Percentiles rank a stretch among this genome's conserved stretches.
phyloP scores from a whole-genome alignment of 2,797 vertebrate genomes.

The Epinephelus awoara region DNA sequence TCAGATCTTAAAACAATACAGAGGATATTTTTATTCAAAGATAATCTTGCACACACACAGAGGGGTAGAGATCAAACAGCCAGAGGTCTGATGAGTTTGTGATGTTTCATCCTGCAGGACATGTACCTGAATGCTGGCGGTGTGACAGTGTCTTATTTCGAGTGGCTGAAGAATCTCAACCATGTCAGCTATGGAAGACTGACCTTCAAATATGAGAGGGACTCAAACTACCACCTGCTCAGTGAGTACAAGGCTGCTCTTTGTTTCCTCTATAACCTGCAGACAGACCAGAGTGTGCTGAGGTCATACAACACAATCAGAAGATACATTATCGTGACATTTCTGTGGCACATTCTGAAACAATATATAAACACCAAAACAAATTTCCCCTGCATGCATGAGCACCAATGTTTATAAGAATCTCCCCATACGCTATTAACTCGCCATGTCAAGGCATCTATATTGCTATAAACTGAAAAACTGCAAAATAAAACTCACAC shows the following conservation, averaged over 20 bases:
- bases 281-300: not conserved
- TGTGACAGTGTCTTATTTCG: conserved; percentile 98
- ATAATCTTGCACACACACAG: not conserved
- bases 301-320: not conserved
- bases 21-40: not conserved
- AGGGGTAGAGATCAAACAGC: not conserved
- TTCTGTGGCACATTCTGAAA: not conserved
- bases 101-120: conserved; percentile 86
- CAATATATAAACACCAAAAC: too few relatives aligned
- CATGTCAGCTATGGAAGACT: conserved; percentile 98
- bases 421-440: too few relatives aligned
- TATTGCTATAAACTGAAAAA: too few relatives aligned
- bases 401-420: too few relatives aligned
- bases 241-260: conserved; percentile 87
- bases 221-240: conserved; percentile 99
- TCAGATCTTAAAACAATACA: not conserved
- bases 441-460: too few relatives aligned
- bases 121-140: conserved; percentile 99
- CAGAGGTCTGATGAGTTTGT: conserved; percentile 18
- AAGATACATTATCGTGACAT: not conserved
- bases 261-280: not conserved
- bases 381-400: too few relatives aligned
- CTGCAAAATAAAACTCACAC: too few relatives aligned
- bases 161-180: conserved; percentile 99
- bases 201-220: conserved; percentile 99